Evolutionary conservation across 2,113 vertebrate species (phyloP), one percentile per base, ranked within the genome.

Genomic region (Chionis minor): DNA sequence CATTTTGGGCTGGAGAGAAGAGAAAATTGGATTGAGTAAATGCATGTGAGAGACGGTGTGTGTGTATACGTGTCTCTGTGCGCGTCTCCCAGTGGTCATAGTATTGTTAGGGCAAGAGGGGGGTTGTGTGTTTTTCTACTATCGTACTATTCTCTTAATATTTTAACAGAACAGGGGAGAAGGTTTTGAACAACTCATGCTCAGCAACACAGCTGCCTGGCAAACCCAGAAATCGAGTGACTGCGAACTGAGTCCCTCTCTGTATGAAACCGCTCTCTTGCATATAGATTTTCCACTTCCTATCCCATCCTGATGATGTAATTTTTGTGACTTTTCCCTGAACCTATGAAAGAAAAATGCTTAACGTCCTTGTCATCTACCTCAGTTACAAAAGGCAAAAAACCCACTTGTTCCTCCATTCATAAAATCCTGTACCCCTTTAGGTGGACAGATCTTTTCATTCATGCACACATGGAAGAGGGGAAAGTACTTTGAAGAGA

Each of bases 341-440:
- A 80, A 58, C 10, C 12, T 54, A 0, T 51, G 14, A 69, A 70
- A 74, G 28, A 78, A 40, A 54, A 74, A 52, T 17, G 5, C 16
- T 82, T 2, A 1, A 26, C 21, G 14, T 20, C 1, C 0, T 14
- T 59, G 17, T 70, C 17, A 4, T 55, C 56, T 51, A 23, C 21
- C 26, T 62, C 22, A 21, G 38, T 86, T 28, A 42, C 21, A 71
- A 47, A 63, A 84, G 79, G 16, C 5, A 38, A 87, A 70, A 61
- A 2, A 7, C 2, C 8, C 10, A n/a, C 8, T 11, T 17, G 2
- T 51, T 95, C 40, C 52, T 84, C 40, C 96, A 95, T 97, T 97
- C 96, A 97, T 90, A 79, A 97, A 94, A 90, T 30, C 19, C 21
- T 59, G 32, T 33, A 32, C 33, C n/a, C 27, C 14, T 61, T 30